Base-by-base conservation (phyloP, 2,888 invertebrate species). In the Furcula furcula region DNA sequence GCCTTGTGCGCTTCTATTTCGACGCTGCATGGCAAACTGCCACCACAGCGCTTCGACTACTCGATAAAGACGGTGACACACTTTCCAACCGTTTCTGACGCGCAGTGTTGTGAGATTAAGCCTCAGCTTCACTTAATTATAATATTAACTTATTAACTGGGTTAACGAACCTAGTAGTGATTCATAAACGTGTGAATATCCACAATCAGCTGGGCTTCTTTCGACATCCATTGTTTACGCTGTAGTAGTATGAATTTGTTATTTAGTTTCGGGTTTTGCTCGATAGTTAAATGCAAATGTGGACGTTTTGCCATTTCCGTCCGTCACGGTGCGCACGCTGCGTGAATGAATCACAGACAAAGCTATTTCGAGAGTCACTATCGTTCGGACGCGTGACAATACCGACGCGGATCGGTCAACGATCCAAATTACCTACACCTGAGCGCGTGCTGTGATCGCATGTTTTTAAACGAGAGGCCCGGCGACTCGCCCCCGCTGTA, bases 151-250 rank as follows among this genome's bases (percentile, higher is more conserved):
- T 75, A 75, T 77, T 77, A 85, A 86, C 79, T 84, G 57, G 86
- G 87, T 77, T 86, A 90, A 90, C 82, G 85, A 76, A 91, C 88
- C 77, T 74, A 65, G 70, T 65, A 65, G 59, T 64, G 60, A 61
- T 69, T 66, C 60, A 62, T 66, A 55, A 72, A 73, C 79, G 83
- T 86, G 87, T 68, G 86, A 85, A 84, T 69, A 73, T 66, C 52
- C 65, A 44, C 31, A 39, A 31, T 65, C 63, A 68, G 43, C 62
- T 64, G 53, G 55, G 49, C 57, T 63, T 73, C 67, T 75, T 78
- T 77, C 76, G 49, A 71, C 70, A 77, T 49, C 63, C 55, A 71
- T 76, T 77, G 72, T 79, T 67, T 60, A 39, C 50, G 59, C 56
- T 55, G 60, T 62, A 57, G 57, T 59, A 48, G 54, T 53, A 56